phyloP scores from a whole-genome alignment of 2,888 invertebrate genomes.

The Polydrusus cervinus region DNA sequence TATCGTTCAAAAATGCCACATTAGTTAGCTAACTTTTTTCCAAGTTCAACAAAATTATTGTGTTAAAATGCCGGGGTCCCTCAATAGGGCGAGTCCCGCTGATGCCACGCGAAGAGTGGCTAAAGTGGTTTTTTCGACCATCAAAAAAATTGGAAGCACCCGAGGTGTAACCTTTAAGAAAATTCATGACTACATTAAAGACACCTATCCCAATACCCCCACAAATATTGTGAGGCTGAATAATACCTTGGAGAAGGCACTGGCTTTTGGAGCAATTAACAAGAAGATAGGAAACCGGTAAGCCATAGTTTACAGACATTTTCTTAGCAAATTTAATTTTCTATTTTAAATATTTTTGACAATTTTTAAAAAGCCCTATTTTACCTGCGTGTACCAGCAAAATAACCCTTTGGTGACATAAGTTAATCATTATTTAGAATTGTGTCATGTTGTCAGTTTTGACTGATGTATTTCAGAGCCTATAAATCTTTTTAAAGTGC shows the following conservation, averaged over 20 bases:
- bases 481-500: too few relatives aligned
- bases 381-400: too few relatives aligned
- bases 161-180: constrained; percentile 59
- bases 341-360: background rate
- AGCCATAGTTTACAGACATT: constrained; percentile 6
- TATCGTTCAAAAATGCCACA: constrained; percentile 26
- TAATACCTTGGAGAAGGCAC: constrained; percentile 59
- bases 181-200: constrained; percentile 59
- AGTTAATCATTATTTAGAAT: too few relatives aligned
- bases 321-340: background rate
- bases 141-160: constrained; percentile 58
- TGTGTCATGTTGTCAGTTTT: too few relatives aligned
- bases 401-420: too few relatives aligned
- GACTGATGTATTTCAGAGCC: too few relatives aligned
- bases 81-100: constrained; percentile 21
- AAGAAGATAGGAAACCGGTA: constrained; percentile 56
- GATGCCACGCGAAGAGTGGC: constrained; percentile 57
- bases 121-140: constrained; percentile 58
- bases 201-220: constrained; percentile 57
- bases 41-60: constrained; percentile 45
- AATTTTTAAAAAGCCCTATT: too few relatives aligned
- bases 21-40: constrained; percentile 19
- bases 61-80: constrained; percentile 44
- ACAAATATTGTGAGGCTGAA: constrained; percentile 57
- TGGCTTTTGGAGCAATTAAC: constrained; percentile 61